A percentile compares a stretch with the other conserved stretches of the same genome.
These are phyloP conservation scores for Dryoscopus gambensis DNA, from an alignment of 2,113 vertebrate genomes.

Conservation along the genomic window DNA sequence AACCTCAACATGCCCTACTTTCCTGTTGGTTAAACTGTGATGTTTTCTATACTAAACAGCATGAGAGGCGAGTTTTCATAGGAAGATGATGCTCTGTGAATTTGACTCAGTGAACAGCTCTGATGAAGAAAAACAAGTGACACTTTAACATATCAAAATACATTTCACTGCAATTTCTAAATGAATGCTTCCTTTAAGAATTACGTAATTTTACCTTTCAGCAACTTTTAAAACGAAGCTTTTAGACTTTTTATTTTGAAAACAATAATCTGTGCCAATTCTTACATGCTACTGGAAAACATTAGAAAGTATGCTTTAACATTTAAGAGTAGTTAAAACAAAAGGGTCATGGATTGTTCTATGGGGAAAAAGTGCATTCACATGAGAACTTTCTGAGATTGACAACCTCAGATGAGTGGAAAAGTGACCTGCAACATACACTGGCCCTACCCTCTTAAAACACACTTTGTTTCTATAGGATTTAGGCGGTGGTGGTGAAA, in stretches of 20 bases:
- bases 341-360: neutral
- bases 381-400: neutral
- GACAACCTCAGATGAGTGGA: neutral
- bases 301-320: neutral
- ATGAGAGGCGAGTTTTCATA: neutral
- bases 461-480: constrained; percentile 24
- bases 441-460: neutral
- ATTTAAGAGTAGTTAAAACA: neutral
- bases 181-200: neutral
- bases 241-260: neutral
- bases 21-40: neutral
- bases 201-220: neutral
- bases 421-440: neutral
- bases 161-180: neutral
- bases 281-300: neutral
- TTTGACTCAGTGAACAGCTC: neutral
- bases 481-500: neutral
- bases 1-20: neutral
- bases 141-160: neutral
- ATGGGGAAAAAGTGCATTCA: neutral
- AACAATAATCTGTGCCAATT: neutral
- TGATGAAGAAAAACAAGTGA: neutral
- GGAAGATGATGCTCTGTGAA: neutral
- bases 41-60: neutral
- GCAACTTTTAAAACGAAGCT: neutral